These are phyloP conservation scores for Drosophila nigricruria DNA, from an alignment of 2,888 invertebrate species.

Conservation along the genomic window DNA sequence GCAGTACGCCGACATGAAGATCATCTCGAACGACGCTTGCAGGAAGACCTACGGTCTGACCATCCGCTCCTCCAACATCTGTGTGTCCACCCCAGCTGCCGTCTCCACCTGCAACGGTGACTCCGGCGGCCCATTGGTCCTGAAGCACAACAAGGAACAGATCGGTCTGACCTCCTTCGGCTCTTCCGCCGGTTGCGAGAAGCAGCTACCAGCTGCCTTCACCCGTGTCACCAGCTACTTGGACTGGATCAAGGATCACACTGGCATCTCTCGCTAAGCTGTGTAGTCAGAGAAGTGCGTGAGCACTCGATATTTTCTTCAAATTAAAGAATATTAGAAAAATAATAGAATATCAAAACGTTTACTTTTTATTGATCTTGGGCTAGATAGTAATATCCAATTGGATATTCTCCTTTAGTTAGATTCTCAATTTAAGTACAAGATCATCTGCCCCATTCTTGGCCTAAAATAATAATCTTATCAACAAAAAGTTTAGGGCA, in stretches of 20 bases:
- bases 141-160: slow-evolving; percentile 46
- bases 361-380: neutral
- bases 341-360: neutral
- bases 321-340: slow-evolving; percentile 1
- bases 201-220: slow-evolving; percentile 70
- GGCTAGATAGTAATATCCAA: neutral
- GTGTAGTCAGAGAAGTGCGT: neutral
- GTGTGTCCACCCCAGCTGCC: slow-evolving; percentile 56
- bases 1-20: slow-evolving; percentile 61
- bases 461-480: neutral
- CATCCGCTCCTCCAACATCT: slow-evolving; percentile 64
- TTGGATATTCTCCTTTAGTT: neutral
- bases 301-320: neutral
- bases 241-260: slow-evolving; percentile 70
- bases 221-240: slow-evolving; percentile 74
- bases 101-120: slow-evolving; percentile 74
- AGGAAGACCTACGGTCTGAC: slow-evolving; percentile 42
- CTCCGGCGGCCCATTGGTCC: slow-evolving; percentile 75
- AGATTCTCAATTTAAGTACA: neutral
- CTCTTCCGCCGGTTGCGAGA: slow-evolving; percentile 67
- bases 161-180: slow-evolving; percentile 79
- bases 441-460: too few relatives aligned
- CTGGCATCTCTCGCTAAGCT: slow-evolving; percentile 46
- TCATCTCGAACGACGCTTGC: slow-evolving; percentile 70
- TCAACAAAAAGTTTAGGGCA: neutral